Base-by-base conservation (phyloP, 2,888 invertebrate species). In the Nesidiocoris tenuis region DNA sequence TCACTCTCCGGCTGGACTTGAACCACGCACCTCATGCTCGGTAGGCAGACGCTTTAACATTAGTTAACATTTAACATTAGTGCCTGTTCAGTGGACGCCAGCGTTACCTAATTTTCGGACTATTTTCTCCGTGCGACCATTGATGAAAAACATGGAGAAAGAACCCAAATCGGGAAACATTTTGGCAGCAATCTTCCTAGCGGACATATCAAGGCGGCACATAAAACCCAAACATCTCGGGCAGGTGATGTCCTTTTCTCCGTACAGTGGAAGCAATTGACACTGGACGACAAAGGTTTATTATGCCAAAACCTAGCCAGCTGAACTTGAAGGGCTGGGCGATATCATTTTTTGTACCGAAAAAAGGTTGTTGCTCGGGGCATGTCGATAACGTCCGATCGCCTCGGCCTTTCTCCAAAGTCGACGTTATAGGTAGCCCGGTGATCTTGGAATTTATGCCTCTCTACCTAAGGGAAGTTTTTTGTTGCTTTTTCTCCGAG, bases 341-440 rank as follows among this genome's bases (percentile, higher is more conserved):
- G 12, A 39, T 39, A 39, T 12, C 3, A 39, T 39, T 39, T 39
- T 39, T 39, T 39, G 39, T 39, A 39, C 56, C 67, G 56, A 67
- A 56, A 67, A 64, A 56, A 67, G 67, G 67, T 55, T 67, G 67
- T 67, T 67, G 67, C 67, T 67, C 22, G 39, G 39, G 39, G 39
- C 55, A 55, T 22, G 39, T 67, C 67, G 67, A 67, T 67, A 67
- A 16, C 67, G 22, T 22, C 67, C 39, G 39, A 39, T 7, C 39
- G 39, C 39, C 39, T 39, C 39, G 12, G 12, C 39, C 39, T 39
- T 39, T 39, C 12, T 39, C 39, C 39, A 39, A 39, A 39, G 39
- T 39, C 39, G 39, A 39, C 5, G 39, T 39, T 39, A 39, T 39
- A 39, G 39, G 39, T 39, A 39, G 5, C 39, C 39, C 39, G 39